phyloP scores from a whole-genome alignment of 2,797 vertebrate genomes.

The Siniperca undulata region DNA sequence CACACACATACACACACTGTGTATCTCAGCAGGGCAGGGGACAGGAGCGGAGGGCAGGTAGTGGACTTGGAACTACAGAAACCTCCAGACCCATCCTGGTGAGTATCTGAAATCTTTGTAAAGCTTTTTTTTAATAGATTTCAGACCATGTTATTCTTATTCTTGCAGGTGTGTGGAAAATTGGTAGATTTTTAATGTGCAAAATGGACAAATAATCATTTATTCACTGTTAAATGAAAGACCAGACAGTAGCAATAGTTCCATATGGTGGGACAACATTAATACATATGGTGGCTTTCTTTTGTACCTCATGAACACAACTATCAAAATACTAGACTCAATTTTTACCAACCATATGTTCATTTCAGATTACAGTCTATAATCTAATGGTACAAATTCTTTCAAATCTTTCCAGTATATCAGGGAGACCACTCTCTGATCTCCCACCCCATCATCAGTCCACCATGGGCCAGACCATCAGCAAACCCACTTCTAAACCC shows the following conservation, averaged over 20 bases:
- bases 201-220: neutral
- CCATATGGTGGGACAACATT: slow-evolving; percentile 7
- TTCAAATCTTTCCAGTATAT: slow-evolving; percentile 69
- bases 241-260: neutral
- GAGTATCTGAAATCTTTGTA: slow-evolving; percentile 46
- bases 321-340: neutral
- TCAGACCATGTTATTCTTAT: neutral
- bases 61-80: slow-evolving; percentile 43
- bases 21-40: slow-evolving; percentile 73
- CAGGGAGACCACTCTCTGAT: slow-evolving; percentile 78
- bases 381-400: neutral
- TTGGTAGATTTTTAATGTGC: neutral
- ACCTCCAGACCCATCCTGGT: slow-evolving; percentile 76
- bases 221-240: neutral
- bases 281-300: neutral
- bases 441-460: slow-evolving; percentile 4
- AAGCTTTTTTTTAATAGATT: neutral
- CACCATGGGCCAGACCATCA: slow-evolving; percentile 63
- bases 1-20: slow-evolving; percentile 38
- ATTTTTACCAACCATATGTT: neutral
- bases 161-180: neutral
- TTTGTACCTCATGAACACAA: slow-evolving; percentile 6
- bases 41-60: slow-evolving; percentile 46
- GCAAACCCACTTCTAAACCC: slow-evolving; percentile 43
- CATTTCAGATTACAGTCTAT: neutral